These are phyloP conservation scores for Zaprionus lineosus DNA, from an alignment of 2,888 invertebrate genomes.

Conservation along the genomic window DNA sequence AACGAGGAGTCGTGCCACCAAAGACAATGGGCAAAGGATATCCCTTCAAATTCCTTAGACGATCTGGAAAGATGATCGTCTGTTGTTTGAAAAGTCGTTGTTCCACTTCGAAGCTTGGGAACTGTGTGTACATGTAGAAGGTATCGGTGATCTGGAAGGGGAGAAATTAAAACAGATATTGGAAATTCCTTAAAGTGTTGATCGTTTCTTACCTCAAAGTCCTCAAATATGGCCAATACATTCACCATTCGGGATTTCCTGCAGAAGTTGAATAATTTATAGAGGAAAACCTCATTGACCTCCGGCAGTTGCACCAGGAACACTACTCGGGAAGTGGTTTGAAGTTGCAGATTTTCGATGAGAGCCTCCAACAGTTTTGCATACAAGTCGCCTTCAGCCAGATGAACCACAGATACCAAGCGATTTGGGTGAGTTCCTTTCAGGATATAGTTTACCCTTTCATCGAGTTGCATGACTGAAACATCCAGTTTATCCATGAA, in stretches of 20 bases:
- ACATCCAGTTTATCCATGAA: constrained; percentile 50
- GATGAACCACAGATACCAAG: constrained; percentile 59
- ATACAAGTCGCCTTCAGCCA: constrained; percentile 34
- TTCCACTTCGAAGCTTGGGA: constrained; percentile 68
- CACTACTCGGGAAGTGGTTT: constrained; percentile 64
- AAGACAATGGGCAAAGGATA: constrained; percentile 52
- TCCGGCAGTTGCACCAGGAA: constrained; percentile 54
- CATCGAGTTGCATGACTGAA: constrained; percentile 66
- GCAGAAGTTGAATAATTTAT: constrained; percentile 60
- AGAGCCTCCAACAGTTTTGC: constrained; percentile 50
- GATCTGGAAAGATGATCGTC: constrained; percentile 54
- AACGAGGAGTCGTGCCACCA: constrained; percentile 70
- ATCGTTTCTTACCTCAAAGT: constrained; percentile 61
- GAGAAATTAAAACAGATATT: too few species aligned
- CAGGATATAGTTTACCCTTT: constrained; percentile 53
- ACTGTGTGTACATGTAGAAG: constrained; percentile 67
- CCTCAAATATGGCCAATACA: constrained; percentile 60
- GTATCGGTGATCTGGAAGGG: constrained; percentile 39
- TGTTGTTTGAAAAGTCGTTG: constrained; percentile 11
- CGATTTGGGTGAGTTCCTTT: constrained; percentile 43
- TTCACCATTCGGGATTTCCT: constrained; percentile 68
- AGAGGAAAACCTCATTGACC: constrained; percentile 26
- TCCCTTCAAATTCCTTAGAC: constrained; percentile 61
- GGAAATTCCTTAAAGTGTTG: too few species aligned
- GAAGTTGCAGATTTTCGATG: constrained; percentile 60